Conservation (phyloP, 1,140 invertebrate species). For the Temnothorax curvispinosus region DNA sequence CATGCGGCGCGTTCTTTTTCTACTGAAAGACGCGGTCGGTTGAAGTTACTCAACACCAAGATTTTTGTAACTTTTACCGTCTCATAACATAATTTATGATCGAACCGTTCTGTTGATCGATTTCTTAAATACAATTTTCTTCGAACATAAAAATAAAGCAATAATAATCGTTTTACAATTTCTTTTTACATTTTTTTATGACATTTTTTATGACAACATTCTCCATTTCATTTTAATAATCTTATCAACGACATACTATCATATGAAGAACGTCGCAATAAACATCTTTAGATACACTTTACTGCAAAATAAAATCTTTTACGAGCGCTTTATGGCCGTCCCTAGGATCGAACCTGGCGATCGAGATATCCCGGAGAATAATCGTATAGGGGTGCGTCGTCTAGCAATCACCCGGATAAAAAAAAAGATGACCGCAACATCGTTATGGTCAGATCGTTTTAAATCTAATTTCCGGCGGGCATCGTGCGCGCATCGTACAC, state of each 20-base stretch:
- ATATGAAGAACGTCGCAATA: background rate
- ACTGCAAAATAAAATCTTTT: background rate
- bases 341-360: background rate
- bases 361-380: slow-evolving; percentile 35
- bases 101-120: background rate
- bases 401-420: slow-evolving; percentile 62
- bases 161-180: background rate
- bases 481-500: slow-evolving; percentile 52
- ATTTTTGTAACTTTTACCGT: background rate
- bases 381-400: slow-evolving; percentile 49
- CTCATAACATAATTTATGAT: background rate
- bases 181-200: background rate
- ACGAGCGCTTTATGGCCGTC: slow-evolving; percentile 6
- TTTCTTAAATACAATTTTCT: background rate
- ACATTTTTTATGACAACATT: background rate
- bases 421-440: slow-evolving; percentile 68
- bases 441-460: slow-evolving; percentile 72
- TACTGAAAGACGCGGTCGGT: background rate
- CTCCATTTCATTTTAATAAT: background rate
- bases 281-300: background rate
- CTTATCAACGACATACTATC: background rate
- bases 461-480: slow-evolving; percentile 69
- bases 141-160: background rate
- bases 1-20: slow-evolving; percentile 28
- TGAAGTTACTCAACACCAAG: background rate